These are phyloP conservation scores for Apis dorsata DNA, from an alignment of 1,140 invertebrate genomes.

Conservation along the genomic window DNA sequence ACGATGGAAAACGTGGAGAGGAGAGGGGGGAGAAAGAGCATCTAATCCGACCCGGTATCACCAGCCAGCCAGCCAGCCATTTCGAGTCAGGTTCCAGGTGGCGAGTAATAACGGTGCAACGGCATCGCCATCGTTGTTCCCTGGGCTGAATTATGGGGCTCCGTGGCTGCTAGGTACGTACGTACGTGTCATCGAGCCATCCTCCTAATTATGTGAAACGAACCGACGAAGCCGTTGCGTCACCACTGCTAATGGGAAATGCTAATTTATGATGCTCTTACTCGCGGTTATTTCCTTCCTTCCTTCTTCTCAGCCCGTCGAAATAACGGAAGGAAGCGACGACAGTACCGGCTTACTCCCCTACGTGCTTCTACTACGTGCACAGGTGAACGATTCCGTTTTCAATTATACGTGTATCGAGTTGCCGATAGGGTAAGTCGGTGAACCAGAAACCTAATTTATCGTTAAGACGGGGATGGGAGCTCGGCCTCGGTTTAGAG, in stretches of 20 bases:
- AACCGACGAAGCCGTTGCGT: conserved; percentile 34
- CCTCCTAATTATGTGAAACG: conserved; percentile 51
- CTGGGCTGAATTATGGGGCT: conserved; percentile 38
- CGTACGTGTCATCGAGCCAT: conserved; percentile 47
- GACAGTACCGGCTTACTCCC: no score
- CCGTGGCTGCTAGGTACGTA: conserved; percentile 23
- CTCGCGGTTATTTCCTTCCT: no score
- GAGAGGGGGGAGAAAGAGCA: conserved; percentile 20
- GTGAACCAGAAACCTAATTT: not conserved
- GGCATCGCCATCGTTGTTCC: conserved; percentile 44
- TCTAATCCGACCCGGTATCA: conserved; percentile 48
- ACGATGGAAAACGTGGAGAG: conserved; percentile 28
- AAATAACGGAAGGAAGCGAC: conserved; percentile 12
- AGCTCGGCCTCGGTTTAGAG: no score
- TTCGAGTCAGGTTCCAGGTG: conserved; percentile 44
- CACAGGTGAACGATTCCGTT: not conserved
- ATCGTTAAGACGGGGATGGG: not conserved
- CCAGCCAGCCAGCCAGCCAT: conserved; percentile 34
- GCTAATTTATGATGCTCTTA: conserved; percentile 36
- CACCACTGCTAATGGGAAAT: conserved; percentile 39
- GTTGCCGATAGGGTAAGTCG: not conserved
- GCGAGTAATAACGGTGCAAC: conserved; percentile 50
- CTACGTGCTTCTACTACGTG: no score
- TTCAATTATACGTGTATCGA: not conserved
- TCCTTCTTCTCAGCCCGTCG: not conserved